Percentiles rank a stretch among this genome's conserved stretches.
Evolutionary conservation across 2,888 invertebrate species (phyloP).

Genomic region (Synanthedon vespiformis): DNA sequence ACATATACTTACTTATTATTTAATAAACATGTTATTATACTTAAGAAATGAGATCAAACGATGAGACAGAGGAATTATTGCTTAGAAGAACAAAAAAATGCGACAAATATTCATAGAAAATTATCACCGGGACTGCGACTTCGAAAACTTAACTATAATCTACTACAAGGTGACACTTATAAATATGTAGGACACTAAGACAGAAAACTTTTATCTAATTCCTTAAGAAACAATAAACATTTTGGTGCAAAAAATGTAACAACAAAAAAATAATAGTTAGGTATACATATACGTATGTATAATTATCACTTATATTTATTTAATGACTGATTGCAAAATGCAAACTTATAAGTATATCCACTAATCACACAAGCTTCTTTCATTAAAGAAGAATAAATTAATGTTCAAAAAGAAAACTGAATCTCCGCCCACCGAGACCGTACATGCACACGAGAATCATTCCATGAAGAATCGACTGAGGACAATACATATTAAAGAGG

Average conservation of each 20-base stretch:
- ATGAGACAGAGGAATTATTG: conserved; percentile 6
- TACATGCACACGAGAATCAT: conserved; percentile 36
- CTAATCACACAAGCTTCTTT: conserved; percentile 64
- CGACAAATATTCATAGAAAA: conserved; percentile 19
- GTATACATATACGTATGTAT: conserved; percentile 7
- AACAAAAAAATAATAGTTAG: conserved; percentile 26
- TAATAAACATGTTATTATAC: background rate
- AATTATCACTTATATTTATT: conserved; percentile 36
- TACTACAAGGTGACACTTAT: conserved; percentile 66
- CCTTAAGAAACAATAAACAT: conserved; percentile 55
- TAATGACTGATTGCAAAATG: conserved; percentile 54
- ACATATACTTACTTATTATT: background rate
- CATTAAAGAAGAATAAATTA: conserved; percentile 24
- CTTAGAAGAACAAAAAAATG: conserved; percentile 13
- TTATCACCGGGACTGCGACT: conserved; percentile 41
- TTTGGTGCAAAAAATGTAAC: conserved; percentile 54
- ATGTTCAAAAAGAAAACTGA: conserved; percentile 10
- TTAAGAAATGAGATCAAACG: conserved; percentile 38
- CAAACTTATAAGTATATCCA: conserved; percentile 37
- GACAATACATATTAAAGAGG: conserved; percentile 37
- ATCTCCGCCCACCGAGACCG: conserved; percentile 25
- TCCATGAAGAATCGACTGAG: conserved; percentile 57
- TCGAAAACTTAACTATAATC: conserved; percentile 59
- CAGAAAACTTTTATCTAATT: conserved; percentile 59
- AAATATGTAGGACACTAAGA: conserved; percentile 58